These are phyloP conservation scores for Drosophila maculinotata DNA, from an alignment of 2,888 invertebrate species.

Conservation along the genomic window DNA sequence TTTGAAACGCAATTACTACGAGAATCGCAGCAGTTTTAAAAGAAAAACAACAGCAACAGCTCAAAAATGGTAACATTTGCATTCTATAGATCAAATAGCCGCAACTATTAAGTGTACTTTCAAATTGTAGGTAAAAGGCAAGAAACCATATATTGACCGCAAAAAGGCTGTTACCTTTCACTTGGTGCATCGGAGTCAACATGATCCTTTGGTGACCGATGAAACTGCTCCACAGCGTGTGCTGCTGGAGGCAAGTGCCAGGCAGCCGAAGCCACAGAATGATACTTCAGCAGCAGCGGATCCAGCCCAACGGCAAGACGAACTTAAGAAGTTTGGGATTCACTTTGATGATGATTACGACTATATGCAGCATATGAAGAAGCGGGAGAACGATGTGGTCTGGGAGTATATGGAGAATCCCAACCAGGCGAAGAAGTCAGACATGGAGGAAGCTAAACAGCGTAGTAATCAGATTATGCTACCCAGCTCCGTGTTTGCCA, in stretches of 20 bases:
- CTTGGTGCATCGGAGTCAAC: conserved; percentile 96
- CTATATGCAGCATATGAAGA: conserved; percentile 94
- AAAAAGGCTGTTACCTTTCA: conserved; percentile 96
- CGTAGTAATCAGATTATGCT: conserved; percentile 86
- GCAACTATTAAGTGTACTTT: background rate
- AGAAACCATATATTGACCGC: conserved; percentile 92
- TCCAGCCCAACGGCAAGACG: conserved; percentile 87
- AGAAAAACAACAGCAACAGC: background rate
- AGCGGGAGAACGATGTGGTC: conserved; percentile 81
- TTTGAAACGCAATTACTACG: conserved; percentile 25
- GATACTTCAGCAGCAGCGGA: conserved; percentile 73
- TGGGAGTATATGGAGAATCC: conserved; percentile 85
- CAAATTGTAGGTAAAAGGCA: conserved; percentile 80
- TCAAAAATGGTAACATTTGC: conserved; percentile 39
- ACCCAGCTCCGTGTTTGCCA: conserved; percentile 95
- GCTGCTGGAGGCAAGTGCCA: conserved; percentile 87
- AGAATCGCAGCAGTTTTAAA: background rate
- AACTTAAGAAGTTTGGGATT: conserved; percentile 94
- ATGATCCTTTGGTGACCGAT: conserved; percentile 95
- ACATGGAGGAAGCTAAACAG: conserved; percentile 46
- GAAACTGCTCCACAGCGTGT: conserved; percentile 95
- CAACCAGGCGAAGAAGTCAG: conserved; percentile 78
- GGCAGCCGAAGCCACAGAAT: conserved; percentile 70
- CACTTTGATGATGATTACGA: conserved; percentile 98
- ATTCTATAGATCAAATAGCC: no score